These are phyloP conservation scores for Ormyrus thymus DNA, from an alignment of 2,888 invertebrate species.

Conservation along the genomic window DNA sequence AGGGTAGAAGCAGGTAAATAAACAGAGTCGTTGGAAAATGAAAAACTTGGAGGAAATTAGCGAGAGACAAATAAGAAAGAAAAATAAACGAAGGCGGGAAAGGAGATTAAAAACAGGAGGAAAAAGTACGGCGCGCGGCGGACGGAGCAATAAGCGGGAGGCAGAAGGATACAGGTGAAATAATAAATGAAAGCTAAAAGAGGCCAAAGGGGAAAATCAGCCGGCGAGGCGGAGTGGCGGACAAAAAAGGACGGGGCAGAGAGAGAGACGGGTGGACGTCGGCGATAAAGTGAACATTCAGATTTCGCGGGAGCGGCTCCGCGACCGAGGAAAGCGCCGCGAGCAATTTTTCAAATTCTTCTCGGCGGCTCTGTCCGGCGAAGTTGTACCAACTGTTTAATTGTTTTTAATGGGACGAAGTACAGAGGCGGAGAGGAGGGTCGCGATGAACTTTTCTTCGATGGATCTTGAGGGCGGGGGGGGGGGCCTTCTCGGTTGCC, in stretches of 20 bases:
- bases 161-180: slow-evolving; percentile 22
- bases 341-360: slow-evolving; percentile 7
- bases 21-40: slow-evolving; percentile 10
- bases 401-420: slow-evolving; percentile 1
- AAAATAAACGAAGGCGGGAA: slow-evolving; percentile 8
- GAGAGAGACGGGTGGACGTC: slow-evolving; percentile 6
- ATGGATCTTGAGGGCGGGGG: not conserved
- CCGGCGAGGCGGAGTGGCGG: not conserved
- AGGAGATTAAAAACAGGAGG: slow-evolving; percentile 40
- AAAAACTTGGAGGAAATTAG: slow-evolving; percentile 23
- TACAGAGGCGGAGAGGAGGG: not conserved
- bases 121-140: not conserved
- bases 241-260: slow-evolving; percentile 1
- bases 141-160: slow-evolving; percentile 20
- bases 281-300: slow-evolving; percentile 32
- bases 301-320: slow-evolving; percentile 22
- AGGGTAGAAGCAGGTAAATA: not conserved
- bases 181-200: slow-evolving; percentile 29
- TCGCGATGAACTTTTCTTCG: not conserved
- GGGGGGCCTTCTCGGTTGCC: not conserved
- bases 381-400: not conserved
- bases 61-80: slow-evolving; percentile 15
- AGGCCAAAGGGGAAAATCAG: not conserved
- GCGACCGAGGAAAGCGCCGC: not conserved
- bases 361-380: not conserved